Conservation (phyloP, 2,888 invertebrate genomes). For the Eumacrocentrus americanus region DNA sequence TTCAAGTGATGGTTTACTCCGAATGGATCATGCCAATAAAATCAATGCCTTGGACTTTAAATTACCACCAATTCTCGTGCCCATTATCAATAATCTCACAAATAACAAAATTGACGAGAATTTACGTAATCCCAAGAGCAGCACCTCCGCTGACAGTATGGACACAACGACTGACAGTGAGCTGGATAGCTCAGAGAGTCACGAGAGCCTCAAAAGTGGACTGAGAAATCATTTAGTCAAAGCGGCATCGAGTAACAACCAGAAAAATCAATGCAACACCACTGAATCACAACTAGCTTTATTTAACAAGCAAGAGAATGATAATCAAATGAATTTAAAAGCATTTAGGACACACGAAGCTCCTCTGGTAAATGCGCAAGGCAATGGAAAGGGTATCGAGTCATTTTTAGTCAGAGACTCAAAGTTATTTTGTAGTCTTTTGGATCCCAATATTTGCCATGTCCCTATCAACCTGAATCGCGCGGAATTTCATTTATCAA, state of each 20-base stretch:
- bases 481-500: slow-evolving; percentile 40
- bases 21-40: slow-evolving; percentile 42
- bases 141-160: slow-evolving; percentile 28
- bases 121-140: slow-evolving; percentile 25
- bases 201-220: slow-evolving; percentile 49
- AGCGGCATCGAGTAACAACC: neutral
- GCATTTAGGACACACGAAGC: too few species aligned
- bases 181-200: slow-evolving; percentile 51
- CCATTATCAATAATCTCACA: slow-evolving; percentile 70
- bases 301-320: neutral
- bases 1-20: slow-evolving; percentile 50
- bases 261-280: neutral
- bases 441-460: slow-evolving; percentile 7
- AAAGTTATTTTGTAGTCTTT: slow-evolving; percentile 26
- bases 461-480: slow-evolving; percentile 22
- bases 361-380: slow-evolving; percentile 19
- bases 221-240: slow-evolving; percentile 44
- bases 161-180: slow-evolving; percentile 48
- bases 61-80: slow-evolving; percentile 74
- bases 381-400: neutral
- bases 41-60: slow-evolving; percentile 58
- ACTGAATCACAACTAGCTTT: neutral
- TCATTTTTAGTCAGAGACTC: slow-evolving; percentile 16
- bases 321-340: neutral
- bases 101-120: slow-evolving; percentile 43